These are phyloP conservation scores for Balearica regulorum DNA, from an alignment of 2,797 vertebrate genomes.

Conservation along the genomic window DNA sequence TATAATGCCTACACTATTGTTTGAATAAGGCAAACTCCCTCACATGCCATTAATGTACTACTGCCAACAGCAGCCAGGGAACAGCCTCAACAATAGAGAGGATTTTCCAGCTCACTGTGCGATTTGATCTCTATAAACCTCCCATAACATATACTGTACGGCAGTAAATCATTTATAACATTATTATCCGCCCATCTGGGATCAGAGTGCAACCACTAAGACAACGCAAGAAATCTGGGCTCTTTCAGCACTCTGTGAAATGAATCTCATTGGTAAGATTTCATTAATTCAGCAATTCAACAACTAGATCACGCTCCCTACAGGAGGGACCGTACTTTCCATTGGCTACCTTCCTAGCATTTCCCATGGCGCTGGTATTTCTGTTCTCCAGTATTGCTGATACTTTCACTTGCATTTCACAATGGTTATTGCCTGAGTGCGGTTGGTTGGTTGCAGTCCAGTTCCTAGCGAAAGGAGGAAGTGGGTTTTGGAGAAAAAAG, in stretches of 20 bases:
- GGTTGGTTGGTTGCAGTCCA: background rate
- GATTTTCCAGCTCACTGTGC: conserved; percentile 34
- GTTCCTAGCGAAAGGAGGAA: background rate
- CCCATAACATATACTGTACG: background rate
- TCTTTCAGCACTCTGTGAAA: background rate
- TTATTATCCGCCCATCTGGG: conserved; percentile 21
- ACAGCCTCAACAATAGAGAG: background rate
- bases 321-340: background rate
- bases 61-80: conserved; percentile 11
- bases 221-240: background rate
- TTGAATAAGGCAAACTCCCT: conserved; percentile 5
- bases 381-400: background rate
- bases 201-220: background rate
- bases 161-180: conserved; percentile 33
- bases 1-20: background rate
- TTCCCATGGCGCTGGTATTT: background rate
- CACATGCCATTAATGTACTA: background rate
- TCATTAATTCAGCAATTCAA: background rate
- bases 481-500: background rate
- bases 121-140: conserved; percentile 39
- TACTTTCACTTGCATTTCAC: background rate
- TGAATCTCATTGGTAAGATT: background rate
- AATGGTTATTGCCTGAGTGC: background rate
- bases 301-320: background rate
- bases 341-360: background rate